phyloP scores from a whole-genome alignment of 2,113 vertebrate genomes.

The Chaenocephalus aceratus region DNA sequence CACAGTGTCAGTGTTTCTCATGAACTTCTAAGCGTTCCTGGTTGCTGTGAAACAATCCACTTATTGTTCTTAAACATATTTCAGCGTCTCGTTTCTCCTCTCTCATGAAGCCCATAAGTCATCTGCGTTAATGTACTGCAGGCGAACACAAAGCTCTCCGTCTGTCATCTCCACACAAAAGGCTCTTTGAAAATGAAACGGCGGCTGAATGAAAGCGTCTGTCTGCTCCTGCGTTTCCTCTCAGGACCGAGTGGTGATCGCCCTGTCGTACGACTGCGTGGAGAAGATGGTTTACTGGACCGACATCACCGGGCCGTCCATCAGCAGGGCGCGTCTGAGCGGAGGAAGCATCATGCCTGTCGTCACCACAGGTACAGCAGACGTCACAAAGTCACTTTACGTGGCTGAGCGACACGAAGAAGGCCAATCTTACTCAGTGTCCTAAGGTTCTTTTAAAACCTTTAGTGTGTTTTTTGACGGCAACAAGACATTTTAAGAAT shows the following conservation, averaged over 20 bases:
- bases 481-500: too few species aligned
- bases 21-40: slow-evolving; percentile 1
- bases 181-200: slow-evolving; percentile 13
- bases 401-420: too few species aligned
- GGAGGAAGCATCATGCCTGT: slow-evolving; percentile 87
- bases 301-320: slow-evolving; percentile 91
- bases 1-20: neutral
- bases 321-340: slow-evolving; percentile 87
- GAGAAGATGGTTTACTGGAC: slow-evolving; percentile 95
- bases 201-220: slow-evolving; percentile 1
- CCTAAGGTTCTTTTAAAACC: too few species aligned
- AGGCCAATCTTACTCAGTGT: too few species aligned
- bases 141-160: neutral
- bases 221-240: neutral
- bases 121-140: neutral
- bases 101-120: neutral
- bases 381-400: neutral
- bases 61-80: slow-evolving; percentile 14
- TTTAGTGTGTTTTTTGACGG: too few species aligned
- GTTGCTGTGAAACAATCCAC: slow-evolving; percentile 26
- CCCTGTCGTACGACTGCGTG: slow-evolving; percentile 91
- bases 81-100: slow-evolving; percentile 16
- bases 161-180: slow-evolving; percentile 19
- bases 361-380: slow-evolving; percentile 86
- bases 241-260: slow-evolving; percentile 94